Evolutionary conservation across 2,113 vertebrate species (phyloP), one percentile per base, ranked within the genome.

Genomic region (Erythrolamprus reginae): DNA sequence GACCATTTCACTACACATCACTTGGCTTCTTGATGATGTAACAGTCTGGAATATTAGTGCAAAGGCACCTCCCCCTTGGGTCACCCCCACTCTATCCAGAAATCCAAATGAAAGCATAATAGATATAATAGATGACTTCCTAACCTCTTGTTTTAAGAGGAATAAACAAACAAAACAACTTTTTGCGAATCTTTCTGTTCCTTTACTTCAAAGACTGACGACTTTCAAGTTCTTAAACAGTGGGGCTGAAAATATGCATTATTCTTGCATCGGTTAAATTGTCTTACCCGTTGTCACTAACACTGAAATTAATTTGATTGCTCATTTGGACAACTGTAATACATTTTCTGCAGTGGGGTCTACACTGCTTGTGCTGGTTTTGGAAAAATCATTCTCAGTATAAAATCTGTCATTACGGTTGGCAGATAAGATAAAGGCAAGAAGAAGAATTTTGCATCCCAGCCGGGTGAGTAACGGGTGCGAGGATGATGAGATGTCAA

Each of bases 361-460:
- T 89, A 89, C 5, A 58, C 9, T 50, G 89, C 82, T 47, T 84
- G 82, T 58, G 52, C 53, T 48, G 82, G 89, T 28, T 48, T 84
- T 21, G 53, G 42, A 9, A 1, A 0, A n/a, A 0, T 0, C 1
- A 10, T 0, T 1, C 86, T 10, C 93, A 98, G 38, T 26, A 98
- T 13, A 26, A 38, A 93, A 88, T 98, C 97, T 2, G 93, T 0
- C 28, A 98, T 88, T 86, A 82, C 96, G 28, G 96, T 96, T 1
- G 98, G 98, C 95, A 98, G 95, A 47, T 96, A 96, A 87, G 96
- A 96, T 8, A 96, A 28, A 19, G 93, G 95, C 21, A 96, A 89
- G 89, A 92, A 96, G 65, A 94, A 87, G n/a, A 97, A 84, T n/a
- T 95, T 95, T 84, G 97, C 95, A 90, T 97, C 95, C 95, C 95